These are phyloP conservation scores for Laticauda laticaudata DNA, from an alignment of 2,113 vertebrate species.

Conservation along the genomic window DNA sequence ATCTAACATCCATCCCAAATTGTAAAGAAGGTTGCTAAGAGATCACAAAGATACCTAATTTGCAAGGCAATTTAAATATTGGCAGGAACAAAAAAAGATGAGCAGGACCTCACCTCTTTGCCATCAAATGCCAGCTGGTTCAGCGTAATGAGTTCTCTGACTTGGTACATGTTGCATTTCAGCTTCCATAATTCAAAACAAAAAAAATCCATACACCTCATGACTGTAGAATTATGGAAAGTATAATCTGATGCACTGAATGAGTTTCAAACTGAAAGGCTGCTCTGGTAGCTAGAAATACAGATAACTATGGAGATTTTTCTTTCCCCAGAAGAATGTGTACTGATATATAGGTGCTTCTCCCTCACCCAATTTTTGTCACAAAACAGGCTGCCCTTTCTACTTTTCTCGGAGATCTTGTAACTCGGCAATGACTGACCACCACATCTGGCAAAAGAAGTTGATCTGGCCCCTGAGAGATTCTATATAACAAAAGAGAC, in stretches of 20 bases:
- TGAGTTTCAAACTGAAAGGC: background rate
- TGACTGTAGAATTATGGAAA: background rate
- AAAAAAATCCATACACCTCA: background rate
- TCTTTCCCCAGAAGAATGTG: background rate
- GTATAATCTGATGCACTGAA: background rate
- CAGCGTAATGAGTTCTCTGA: background rate
- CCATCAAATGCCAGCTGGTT: conserved; percentile 23
- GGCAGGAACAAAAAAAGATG: background rate
- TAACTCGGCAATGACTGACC: background rate
- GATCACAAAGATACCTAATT: background rate
- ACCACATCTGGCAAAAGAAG: background rate
- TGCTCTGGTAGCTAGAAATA: background rate
- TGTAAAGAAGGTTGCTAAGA: conserved; percentile 22
- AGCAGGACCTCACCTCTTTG: conserved; percentile 2
- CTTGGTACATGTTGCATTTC: background rate
- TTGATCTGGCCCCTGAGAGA: background rate
- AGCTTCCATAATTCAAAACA: background rate
- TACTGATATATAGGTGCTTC: background rate
- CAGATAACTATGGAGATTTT: background rate
- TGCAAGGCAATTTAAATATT: background rate
- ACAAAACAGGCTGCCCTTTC: background rate
- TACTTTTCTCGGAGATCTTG: background rate
- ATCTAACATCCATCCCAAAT: conserved; percentile 20
- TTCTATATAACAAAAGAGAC: background rate
- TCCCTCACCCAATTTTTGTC: background rate